Evolutionary conservation across 2,797 vertebrate species (phyloP).

Genomic region (Gymnoscopelus microlampas): DNA sequence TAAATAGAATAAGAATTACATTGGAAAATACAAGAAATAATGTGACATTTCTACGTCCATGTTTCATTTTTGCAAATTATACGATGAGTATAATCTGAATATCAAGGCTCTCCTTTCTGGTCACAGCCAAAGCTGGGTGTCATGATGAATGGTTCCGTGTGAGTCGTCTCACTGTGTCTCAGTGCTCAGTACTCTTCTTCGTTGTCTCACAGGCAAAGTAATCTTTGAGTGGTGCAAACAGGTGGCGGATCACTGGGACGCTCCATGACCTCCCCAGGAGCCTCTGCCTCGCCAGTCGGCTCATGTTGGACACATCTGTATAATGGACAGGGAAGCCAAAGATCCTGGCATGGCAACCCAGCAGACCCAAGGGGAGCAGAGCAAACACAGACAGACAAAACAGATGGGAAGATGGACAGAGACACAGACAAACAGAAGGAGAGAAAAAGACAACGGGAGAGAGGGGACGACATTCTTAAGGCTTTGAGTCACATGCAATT

Average conservation of each 20-base stretch:
- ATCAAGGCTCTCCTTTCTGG: constrained; percentile 81
- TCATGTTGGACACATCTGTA: constrained; percentile 99
- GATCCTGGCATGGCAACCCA: constrained; percentile 78
- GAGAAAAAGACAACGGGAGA: neutral
- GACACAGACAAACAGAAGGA: neutral
- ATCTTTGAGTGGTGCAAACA: constrained; percentile 98
- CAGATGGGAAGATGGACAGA: neutral
- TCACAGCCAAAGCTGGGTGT: constrained; percentile 83
- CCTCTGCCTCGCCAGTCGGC: constrained; percentile 96
- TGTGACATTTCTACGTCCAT: constrained; percentile 85
- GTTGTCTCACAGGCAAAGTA: constrained; percentile 92
- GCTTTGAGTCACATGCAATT: constrained; percentile 6
- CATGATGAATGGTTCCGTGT: constrained; percentile 53
- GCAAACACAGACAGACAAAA: constrained; percentile 21
- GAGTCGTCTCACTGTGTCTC: constrained; percentile 42
- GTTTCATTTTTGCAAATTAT: constrained; percentile 79
- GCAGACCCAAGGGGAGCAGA: constrained; percentile 11
- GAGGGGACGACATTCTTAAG: constrained; percentile 26
- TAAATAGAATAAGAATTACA: constrained; percentile 93
- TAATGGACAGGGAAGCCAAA: constrained; percentile 98
- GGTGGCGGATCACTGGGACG: constrained; percentile 97
- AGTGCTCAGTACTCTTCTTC: constrained; percentile 14
- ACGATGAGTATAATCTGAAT: constrained; percentile 64
- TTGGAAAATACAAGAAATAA: constrained; percentile 88
- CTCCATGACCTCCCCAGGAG: constrained; percentile 98